phyloP scores from a whole-genome alignment of 2,797 vertebrate species.

The Bradypodion pumilum region DNA sequence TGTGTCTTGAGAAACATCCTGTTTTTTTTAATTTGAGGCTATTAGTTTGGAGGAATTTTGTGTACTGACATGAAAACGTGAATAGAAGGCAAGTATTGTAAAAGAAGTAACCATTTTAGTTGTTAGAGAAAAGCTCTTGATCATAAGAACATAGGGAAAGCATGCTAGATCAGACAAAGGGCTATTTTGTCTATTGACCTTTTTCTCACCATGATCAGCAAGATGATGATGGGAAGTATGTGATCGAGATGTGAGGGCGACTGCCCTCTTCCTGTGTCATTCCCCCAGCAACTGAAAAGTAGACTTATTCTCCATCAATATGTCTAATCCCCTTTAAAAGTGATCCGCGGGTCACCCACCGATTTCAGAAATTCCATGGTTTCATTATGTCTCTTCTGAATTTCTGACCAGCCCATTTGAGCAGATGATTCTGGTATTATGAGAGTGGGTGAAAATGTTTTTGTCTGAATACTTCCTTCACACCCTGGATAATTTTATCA shows the following conservation, averaged over 20 bases:
- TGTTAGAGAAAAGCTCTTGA: background rate
- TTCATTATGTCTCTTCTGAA: background rate
- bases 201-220: background rate
- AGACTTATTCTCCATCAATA: too few species aligned
- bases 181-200: background rate
- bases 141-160: background rate
- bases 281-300: background rate
- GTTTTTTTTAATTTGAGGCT: too few species aligned
- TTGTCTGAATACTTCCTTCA: background rate
- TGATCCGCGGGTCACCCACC: background rate
- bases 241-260: background rate
- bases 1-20: background rate
- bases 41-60: background rate
- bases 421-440: too few species aligned
- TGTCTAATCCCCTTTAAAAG: background rate
- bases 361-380: background rate
- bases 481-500: background rate
- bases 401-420: too few species aligned
- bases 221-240: background rate
- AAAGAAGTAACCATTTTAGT: fast-evolving
- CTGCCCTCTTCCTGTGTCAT: background rate
- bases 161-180: background rate
- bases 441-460: background rate
- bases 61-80: background rate
- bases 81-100: background rate